Percentiles rank a stretch among this genome's conserved stretches.
These are phyloP conservation scores for Crotalus tigris DNA, from an alignment of 2,113 vertebrate genomes.

Conservation along the genomic window DNA sequence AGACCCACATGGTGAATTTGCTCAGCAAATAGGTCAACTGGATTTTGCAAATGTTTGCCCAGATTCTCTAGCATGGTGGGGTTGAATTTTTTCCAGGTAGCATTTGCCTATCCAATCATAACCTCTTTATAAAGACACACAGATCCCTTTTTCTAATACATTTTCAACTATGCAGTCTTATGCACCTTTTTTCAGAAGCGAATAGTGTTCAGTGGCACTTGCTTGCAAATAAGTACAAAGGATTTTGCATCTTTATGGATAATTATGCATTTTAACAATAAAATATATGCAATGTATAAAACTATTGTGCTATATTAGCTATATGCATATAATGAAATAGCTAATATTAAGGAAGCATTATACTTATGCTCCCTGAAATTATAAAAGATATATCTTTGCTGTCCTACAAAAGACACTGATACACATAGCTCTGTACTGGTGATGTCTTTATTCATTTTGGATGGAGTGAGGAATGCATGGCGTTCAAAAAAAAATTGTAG, in stretches of 20 bases:
- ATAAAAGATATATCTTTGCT: not conserved
- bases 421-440: not conserved
- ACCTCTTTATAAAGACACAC: not conserved
- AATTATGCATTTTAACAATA: not conserved
- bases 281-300: not conserved
- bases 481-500: not conserved
- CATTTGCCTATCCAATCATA: not conserved
- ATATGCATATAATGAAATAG: not conserved
- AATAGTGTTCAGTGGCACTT: not conserved
- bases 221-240: not conserved
- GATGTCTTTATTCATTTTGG: not conserved
- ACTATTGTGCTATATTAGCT: not conserved
- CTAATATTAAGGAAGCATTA: not conserved
- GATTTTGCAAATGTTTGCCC: constrained; percentile 68
- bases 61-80: constrained; percentile 51
- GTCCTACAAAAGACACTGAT: not conserved
- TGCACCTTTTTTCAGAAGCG: not conserved
- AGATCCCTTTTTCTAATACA: not conserved
- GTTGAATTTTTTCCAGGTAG: constrained; percentile 44
- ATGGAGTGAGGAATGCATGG: not conserved
- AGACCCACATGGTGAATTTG: constrained; percentile 68
- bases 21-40: constrained; percentile 69
- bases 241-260: not conserved
- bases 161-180: not conserved
- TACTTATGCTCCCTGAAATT: not conserved